These are phyloP conservation scores for Tarsius wallacei DNA, from an alignment of 2,797 vertebrate species.

Conservation along the genomic window DNA sequence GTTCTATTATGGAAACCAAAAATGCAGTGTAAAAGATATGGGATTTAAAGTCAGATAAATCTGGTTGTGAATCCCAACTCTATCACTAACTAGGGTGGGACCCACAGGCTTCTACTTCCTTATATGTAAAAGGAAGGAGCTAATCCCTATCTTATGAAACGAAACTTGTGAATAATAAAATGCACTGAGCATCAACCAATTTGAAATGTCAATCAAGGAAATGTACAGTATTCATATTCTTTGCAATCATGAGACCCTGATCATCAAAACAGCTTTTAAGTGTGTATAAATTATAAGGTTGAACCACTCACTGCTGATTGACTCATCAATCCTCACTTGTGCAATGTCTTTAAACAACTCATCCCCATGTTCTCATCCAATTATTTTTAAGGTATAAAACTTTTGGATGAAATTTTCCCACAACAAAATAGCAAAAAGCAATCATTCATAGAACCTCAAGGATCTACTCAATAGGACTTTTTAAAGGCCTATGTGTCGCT, in stretches of 20 bases:
- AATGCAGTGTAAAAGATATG: not conserved
- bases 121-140: not conserved
- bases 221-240: not conserved
- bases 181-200: not conserved
- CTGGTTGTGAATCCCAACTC: not conserved
- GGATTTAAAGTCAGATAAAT: conserved; percentile 20
- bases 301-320: not conserved
- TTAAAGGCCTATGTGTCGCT: not conserved
- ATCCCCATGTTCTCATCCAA: not conserved
- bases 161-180: not conserved
- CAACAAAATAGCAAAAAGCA: not conserved
- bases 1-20: not conserved
- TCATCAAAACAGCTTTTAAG: not conserved
- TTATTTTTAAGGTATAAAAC: not conserved
- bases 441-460: not conserved
- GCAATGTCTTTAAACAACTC: not conserved
- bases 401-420: conserved; percentile 28
- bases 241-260: not conserved
- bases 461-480: not conserved
- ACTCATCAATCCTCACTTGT: not conserved
- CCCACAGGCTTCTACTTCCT: not conserved
- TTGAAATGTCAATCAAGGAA: conserved; percentile 36
- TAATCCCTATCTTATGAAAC: not conserved
- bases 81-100: not conserved
- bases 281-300: not conserved